These are phyloP conservation scores for Sitobion miscanthi DNA, from an alignment of 1,140 invertebrate species.

Conservation along the genomic window DNA sequence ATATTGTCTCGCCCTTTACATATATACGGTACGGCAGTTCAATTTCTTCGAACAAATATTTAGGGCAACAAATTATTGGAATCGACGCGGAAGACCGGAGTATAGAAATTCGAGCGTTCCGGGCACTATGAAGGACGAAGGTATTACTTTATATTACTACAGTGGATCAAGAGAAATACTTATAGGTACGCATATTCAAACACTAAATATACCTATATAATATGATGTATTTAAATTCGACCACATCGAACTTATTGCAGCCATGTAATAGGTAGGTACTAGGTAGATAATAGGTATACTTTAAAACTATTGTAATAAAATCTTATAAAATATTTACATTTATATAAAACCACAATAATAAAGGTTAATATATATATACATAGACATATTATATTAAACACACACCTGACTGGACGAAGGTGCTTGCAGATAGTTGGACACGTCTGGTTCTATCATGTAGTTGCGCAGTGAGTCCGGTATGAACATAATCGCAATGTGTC, in stretches of 20 bases:
- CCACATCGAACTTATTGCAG: not conserved
- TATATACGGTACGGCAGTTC: not conserved
- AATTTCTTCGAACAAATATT: conserved; percentile 22
- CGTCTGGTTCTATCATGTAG: conserved; percentile 85
- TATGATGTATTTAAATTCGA: not conserved
- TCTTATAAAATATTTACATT: not conserved
- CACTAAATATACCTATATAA: not conserved
- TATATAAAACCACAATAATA: not conserved
- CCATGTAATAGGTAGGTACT: not conserved
- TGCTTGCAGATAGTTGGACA: conserved; percentile 80
- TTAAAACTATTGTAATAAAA: not conserved
- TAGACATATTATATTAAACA: conserved; percentile 48
- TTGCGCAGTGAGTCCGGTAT: conserved; percentile 79
- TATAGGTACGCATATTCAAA: not conserved
- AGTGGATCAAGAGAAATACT: not conserved
- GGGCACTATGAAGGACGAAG: not conserved
- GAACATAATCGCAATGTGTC: conserved; percentile 68
- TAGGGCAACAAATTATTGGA: not conserved
- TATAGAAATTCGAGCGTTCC: not conserved
- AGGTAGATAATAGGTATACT: not conserved
- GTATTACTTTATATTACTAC: not conserved
- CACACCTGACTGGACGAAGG: conserved; percentile 81
- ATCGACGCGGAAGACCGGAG: not conserved
- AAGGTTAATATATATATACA: not conserved
- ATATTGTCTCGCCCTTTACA: conserved; percentile 13